Percentiles rank a stretch among this genome's conserved stretches.
phyloP scores from a whole-genome alignment of 2,888 invertebrate genomes.

The Sclerodermus sp. region DNA sequence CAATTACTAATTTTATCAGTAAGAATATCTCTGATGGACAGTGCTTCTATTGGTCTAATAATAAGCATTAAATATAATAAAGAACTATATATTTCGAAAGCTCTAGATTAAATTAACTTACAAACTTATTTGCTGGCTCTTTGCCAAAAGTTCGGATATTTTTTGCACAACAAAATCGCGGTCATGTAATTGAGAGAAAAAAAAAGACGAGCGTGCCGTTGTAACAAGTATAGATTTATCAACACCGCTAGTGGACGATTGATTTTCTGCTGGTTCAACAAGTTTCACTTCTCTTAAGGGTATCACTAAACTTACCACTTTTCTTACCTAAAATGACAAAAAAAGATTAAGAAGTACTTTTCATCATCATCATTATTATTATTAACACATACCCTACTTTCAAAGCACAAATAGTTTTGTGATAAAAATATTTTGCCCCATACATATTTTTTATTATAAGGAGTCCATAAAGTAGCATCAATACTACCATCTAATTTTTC shows the following conservation, averaged over 20 bases:
- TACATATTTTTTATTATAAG: constrained; percentile 88
- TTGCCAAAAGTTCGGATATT: constrained; percentile 83
- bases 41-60: too few species aligned
- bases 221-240: constrained; percentile 80
- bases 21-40: constrained; percentile 1
- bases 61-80: neutral
- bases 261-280: constrained; percentile 77
- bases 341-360: too few species aligned
- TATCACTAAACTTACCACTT: constrained; percentile 83
- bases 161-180: constrained; percentile 87
- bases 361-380: too few species aligned
- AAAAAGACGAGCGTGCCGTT: constrained; percentile 78
- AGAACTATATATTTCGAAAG: neutral
- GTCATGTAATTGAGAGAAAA: constrained; percentile 87
- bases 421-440: constrained; percentile 90
- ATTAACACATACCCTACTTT: constrained; percentile 76
- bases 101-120: neutral
- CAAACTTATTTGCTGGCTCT: constrained; percentile 46
- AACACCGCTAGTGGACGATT: constrained; percentile 63
- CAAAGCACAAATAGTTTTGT: constrained; percentile 93
- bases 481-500: constrained; percentile 95
- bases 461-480: constrained; percentile 91
- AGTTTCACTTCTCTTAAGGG: constrained; percentile 79
- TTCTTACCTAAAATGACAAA: constrained; percentile 64
- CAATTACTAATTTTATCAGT: constrained; percentile 4